Evolutionary conservation across 1,140 invertebrate species (phyloP).

Genomic region (Apis cerana): DNA sequence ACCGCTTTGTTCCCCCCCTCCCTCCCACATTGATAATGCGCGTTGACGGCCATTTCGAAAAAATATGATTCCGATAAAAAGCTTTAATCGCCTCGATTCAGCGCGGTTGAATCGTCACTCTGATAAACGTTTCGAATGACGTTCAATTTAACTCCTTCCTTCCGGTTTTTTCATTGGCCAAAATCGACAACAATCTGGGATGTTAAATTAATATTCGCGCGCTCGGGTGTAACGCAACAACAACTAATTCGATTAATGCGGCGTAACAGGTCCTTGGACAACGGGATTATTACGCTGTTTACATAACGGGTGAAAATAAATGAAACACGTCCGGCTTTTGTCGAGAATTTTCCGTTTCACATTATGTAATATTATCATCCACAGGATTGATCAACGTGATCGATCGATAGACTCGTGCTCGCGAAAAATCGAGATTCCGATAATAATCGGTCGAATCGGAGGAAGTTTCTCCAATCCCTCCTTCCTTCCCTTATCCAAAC

Average conservation of each 20-base stretch:
- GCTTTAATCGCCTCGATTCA: not conserved
- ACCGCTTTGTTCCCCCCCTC: not conserved
- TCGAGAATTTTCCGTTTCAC: no score
- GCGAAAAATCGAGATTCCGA: not conserved
- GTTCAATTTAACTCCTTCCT: no score
- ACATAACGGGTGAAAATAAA: no score
- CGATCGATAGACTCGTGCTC: not conserved
- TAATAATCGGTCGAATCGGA: not conserved
- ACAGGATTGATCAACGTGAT: not conserved
- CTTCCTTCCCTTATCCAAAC: not conserved
- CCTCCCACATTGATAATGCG: not conserved
- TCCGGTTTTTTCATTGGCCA: not conserved
- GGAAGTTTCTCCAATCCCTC: not conserved
- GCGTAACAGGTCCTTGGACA: no score
- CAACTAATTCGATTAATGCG: no score
- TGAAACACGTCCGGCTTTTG: no score
- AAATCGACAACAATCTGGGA: not conserved
- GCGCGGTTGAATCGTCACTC: not conserved
- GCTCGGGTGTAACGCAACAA: no score
- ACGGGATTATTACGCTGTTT: no score
- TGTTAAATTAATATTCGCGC: not conserved
- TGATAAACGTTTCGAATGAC: not conserved
- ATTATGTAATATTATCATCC: no score
- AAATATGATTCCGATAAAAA: slow-evolving; percentile 30
- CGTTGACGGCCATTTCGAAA: not conserved